Conservation (phyloP, 1,140 invertebrate genomes). For the Apolygus lucorum region DNA sequence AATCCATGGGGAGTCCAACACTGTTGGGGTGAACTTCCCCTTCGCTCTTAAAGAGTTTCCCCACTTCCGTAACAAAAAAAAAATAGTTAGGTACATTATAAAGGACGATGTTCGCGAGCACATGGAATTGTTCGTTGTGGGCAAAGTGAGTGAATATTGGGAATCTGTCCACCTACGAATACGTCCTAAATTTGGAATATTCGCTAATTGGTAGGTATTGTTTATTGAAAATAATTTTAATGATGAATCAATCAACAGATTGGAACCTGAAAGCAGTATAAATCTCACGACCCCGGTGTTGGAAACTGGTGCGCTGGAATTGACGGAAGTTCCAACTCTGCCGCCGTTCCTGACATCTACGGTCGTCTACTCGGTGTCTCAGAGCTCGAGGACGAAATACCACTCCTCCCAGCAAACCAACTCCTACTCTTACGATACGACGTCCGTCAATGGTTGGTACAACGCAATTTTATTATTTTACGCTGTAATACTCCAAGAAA, state of each 20-base stretch:
- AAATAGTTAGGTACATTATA: too few species aligned
- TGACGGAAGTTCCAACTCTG: background rate
- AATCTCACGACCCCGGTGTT: constrained; percentile 9
- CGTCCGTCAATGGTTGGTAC: background rate
- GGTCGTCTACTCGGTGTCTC: background rate
- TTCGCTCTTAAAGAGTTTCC: too few species aligned
- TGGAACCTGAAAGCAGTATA: background rate
- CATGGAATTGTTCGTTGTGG: too few species aligned
- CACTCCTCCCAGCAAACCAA: background rate
- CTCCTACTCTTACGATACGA: background rate
- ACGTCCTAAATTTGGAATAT: too few species aligned
- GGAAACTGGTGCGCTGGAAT: constrained; percentile 1
- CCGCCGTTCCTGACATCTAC: background rate
- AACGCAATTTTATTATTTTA: too few species aligned
- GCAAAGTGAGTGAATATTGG: too few species aligned
- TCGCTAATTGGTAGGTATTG: too few species aligned
- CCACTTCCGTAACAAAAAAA: too few species aligned
- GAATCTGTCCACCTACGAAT: too few species aligned
- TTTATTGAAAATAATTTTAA: background rate
- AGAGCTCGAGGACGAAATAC: background rate
- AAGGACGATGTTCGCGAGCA: too few species aligned
- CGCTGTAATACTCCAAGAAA: background rate
- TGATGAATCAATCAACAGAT: background rate
- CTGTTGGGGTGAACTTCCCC: too few species aligned
- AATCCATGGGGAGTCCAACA: too few species aligned